These are phyloP conservation scores for Acanthococcus lagerstroemiae DNA, from an alignment of 2,888 invertebrate species.

Conservation along the genomic window DNA sequence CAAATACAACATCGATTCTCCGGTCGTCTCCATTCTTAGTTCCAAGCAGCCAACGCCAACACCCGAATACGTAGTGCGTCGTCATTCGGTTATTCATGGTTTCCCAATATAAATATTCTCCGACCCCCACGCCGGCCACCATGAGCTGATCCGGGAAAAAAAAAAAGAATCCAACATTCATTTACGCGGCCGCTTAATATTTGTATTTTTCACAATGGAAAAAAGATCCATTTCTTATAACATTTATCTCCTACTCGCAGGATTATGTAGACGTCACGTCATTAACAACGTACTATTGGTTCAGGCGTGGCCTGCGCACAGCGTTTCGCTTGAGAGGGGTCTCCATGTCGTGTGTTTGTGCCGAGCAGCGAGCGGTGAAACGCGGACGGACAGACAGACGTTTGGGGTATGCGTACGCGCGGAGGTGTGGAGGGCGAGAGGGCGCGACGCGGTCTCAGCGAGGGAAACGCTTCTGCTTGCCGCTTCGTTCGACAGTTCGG, in stretches of 20 bases:
- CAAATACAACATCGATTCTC: no score
- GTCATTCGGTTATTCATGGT: no score
- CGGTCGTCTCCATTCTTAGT: no score
- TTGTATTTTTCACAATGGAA: conserved; percentile 23
- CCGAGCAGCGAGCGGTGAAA: no score
- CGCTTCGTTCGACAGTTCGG: neutral
- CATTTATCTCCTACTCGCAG: conserved; percentile 25
- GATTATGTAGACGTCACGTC: conserved; percentile 20
- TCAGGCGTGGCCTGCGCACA: conserved; percentile 25
- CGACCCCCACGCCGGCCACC: no score
- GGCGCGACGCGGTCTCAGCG: conserved; percentile 2
- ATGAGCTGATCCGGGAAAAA: no score
- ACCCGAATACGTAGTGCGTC: no score
- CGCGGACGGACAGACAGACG: neutral
- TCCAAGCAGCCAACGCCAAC: no score
- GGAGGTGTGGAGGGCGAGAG: neutral
- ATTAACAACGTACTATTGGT: conserved; percentile 25
- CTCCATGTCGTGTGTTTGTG: no score
- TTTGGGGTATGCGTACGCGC: neutral
- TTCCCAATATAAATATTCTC: no score
- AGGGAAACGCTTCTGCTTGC: conserved; percentile 18
- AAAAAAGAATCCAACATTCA: no score
- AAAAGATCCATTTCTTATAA: conserved; percentile 24
- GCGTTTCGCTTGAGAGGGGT: conserved; percentile 14
- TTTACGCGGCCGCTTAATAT: neutral